phyloP scores from a whole-genome alignment of 2,888 invertebrate genomes.

The Dysmachus trigonus region DNA sequence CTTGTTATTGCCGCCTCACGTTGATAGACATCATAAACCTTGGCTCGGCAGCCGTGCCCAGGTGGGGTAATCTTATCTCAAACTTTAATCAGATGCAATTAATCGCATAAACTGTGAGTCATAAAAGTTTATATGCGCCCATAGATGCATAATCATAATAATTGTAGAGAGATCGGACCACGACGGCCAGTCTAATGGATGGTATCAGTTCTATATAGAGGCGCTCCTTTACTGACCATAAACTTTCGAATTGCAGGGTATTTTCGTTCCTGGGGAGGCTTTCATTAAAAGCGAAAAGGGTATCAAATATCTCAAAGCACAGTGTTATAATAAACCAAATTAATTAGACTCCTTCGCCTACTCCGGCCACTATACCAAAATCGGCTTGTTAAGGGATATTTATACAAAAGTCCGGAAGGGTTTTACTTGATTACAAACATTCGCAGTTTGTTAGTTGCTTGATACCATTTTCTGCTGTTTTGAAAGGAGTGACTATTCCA shows the following conservation, averaged over 20 bases:
- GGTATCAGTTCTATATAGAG: neutral
- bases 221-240: neutral
- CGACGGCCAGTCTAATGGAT: neutral
- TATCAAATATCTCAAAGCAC: neutral
- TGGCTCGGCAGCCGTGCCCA: neutral
- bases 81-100: constrained; percentile 15
- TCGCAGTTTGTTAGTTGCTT: neutral
- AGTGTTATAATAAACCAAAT: neutral
- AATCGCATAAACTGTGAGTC: neutral
- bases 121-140: constrained; percentile 5
- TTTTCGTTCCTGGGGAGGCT: neutral
- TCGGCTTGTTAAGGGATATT: neutral
- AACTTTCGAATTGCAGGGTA: neutral
- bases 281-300: neutral
- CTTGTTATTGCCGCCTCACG: neutral
- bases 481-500: neutral
- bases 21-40: neutral
- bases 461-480: neutral
- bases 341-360: neutral
- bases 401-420: neutral
- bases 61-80: constrained; percentile 11
- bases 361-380: too few relatives aligned
- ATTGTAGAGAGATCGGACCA: neutral
- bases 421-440: neutral
- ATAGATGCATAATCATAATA: neutral